phyloP scores from a whole-genome alignment of 2,113 vertebrate species.

The Beaufortia kweichowensis region DNA sequence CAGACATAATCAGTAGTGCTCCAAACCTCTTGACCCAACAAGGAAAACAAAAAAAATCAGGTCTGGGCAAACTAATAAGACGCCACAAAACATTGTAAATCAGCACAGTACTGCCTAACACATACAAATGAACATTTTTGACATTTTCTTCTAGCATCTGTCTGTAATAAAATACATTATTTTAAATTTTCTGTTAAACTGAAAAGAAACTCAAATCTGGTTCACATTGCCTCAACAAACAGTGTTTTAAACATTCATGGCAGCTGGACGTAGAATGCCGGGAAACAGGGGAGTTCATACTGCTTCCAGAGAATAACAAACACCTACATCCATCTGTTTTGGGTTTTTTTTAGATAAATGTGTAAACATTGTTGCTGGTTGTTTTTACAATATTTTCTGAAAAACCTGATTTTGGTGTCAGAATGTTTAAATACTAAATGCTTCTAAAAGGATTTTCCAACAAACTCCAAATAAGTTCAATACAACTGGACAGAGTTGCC shows the following conservation, averaged over 20 bases:
- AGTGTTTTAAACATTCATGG: not conserved
- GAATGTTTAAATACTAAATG: not conserved
- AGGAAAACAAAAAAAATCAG: conserved; percentile 1
- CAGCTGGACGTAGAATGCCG: not conserved
- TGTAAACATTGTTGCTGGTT: not conserved
- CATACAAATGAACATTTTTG: too few relatives aligned
- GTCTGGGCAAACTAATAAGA: too few relatives aligned
- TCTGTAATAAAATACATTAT: too few relatives aligned
- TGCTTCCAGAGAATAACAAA: not conserved
- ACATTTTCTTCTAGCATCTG: too few relatives aligned
- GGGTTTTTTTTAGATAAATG: not conserved
- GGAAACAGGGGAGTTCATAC: not conserved
- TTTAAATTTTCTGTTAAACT: not conserved
- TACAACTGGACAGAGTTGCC: too few relatives aligned
- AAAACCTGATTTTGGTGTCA: not conserved
- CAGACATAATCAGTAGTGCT: conserved; percentile 2
- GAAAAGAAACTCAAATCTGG: not conserved
- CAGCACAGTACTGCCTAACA: too few relatives aligned
- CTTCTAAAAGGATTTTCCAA: too few relatives aligned
- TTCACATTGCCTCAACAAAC: not conserved
- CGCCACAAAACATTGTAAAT: not conserved
- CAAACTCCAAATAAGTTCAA: too few relatives aligned
- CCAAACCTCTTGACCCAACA: conserved; percentile 7
- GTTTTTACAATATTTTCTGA: not conserved
- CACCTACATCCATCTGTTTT: too few relatives aligned